Conservation (phyloP, 2,888 invertebrate species). For the Phengaris alcon region DNA sequence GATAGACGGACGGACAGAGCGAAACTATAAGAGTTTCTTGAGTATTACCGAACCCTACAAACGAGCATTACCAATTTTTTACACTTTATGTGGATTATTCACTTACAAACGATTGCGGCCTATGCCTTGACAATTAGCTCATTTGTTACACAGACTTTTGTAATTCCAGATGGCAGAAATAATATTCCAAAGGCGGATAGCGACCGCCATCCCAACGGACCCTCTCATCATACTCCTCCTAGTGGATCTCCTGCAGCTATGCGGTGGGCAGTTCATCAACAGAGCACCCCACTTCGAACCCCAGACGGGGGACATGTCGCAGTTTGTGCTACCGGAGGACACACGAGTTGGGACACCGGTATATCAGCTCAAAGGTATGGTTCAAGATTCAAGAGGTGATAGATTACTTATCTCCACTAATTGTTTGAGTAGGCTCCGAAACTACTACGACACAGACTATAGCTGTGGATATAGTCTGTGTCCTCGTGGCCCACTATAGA, state of each 20-base stretch:
- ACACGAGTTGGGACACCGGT: conserved; percentile 87
- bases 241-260: conserved; percentile 50
- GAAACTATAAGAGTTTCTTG: too few relatives aligned
- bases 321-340: conserved; percentile 85
- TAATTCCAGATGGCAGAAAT: conserved; percentile 71
- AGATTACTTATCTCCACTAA: too few relatives aligned
- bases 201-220: conserved; percentile 55
- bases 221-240: conserved; percentile 58
- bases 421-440: too few relatives aligned
- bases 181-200: conserved; percentile 62
- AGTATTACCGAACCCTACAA: too few relatives aligned
- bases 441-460: too few relatives aligned
- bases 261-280: conserved; percentile 80
- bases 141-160: not conserved
- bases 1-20: too few relatives aligned
- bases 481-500: too few relatives aligned
- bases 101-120: too few relatives aligned
- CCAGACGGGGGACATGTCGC: conserved; percentile 87
- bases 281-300: conserved; percentile 86
- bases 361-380: conserved; percentile 83
- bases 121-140: too few relatives aligned
- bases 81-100: too few relatives aligned
- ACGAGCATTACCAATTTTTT: too few relatives aligned
- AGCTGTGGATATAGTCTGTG: too few relatives aligned
- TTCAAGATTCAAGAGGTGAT: not conserved